Evolutionary conservation across 2,113 vertebrate genomes (phyloP).

Genomic region (Oenanthe oenanthe): DNA sequence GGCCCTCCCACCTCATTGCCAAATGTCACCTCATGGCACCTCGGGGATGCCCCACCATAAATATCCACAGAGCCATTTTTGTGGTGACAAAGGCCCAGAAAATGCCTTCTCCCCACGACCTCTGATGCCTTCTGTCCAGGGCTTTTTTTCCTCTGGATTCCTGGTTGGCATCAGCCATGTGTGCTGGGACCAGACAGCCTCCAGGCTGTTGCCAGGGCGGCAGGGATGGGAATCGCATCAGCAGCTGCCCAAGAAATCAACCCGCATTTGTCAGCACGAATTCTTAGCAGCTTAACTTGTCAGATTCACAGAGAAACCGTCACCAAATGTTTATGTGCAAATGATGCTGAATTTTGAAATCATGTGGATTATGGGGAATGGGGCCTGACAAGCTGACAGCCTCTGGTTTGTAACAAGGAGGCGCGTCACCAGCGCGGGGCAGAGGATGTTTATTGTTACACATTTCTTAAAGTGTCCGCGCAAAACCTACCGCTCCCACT

Average conservation of each 20-base stretch:
- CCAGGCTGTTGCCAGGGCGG: slow-evolving; percentile 65
- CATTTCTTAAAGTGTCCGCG: slow-evolving; percentile 76
- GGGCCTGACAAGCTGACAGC: slow-evolving; percentile 85
- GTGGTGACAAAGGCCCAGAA: neutral
- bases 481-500: slow-evolving; percentile 68
- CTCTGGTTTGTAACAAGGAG: slow-evolving; percentile 87
- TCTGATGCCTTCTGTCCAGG: neutral
- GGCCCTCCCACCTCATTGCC: neutral
- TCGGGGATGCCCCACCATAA: neutral
- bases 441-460: slow-evolving; percentile 84
- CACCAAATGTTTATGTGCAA: slow-evolving; percentile 83
- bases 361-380: slow-evolving; percentile 84
- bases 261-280: slow-evolving; percentile 76
- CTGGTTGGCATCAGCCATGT: neutral
- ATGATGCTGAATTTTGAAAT: slow-evolving; percentile 83
- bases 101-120: neutral
- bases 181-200: slow-evolving; percentile 20
- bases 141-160: neutral
- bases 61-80: neutral
- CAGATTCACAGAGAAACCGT: slow-evolving; percentile 82
- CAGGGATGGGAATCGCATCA: slow-evolving; percentile 76
- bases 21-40: slow-evolving; percentile 12
- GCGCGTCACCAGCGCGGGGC: slow-evolving; percentile 76
- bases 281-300: slow-evolving; percentile 86
- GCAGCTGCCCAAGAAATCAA: slow-evolving; percentile 78